phyloP scores from a whole-genome alignment of 37 sponge, comb jelly and placozoan genomes.

The Theonella swinhoei region DNA sequence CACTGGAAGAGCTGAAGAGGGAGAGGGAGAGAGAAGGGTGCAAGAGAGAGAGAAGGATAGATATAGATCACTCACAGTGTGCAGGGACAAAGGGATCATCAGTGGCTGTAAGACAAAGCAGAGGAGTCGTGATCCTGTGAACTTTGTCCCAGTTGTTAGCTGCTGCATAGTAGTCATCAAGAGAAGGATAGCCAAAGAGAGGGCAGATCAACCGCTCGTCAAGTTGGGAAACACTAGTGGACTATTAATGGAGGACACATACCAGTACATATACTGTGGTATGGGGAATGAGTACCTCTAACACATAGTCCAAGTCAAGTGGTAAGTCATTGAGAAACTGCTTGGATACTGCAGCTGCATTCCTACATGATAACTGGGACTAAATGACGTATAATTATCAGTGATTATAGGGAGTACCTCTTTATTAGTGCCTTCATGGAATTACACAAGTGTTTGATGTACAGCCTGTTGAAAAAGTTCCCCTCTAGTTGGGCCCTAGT shows the following conservation, averaged over 20 bases:
- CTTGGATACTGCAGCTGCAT: neutral
- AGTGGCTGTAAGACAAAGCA: constrained; percentile 53
- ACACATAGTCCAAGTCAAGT: neutral
- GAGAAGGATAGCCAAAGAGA: constrained; percentile 62
- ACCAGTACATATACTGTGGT: neutral
- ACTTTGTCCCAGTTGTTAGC: constrained; percentile 39
- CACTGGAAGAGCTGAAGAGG: constrained; percentile 56
- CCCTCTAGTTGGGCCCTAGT: constrained; percentile 31
- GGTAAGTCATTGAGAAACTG: neutral
- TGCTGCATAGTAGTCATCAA: constrained; percentile 68
- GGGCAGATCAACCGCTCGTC: constrained; percentile 55
- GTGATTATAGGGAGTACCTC: no score
- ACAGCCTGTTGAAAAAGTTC: constrained; percentile 39
- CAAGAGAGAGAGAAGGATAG: neutral
- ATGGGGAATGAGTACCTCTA: neutral
- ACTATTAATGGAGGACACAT: constrained; percentile 13
- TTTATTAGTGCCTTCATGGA: constrained; percentile 17
- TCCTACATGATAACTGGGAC: no score
- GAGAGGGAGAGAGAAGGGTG: neutral
- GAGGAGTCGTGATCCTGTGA: constrained; percentile 47
- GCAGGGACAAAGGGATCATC: constrained; percentile 82
- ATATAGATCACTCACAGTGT: constrained; percentile 42
- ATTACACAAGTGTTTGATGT: constrained; percentile 24
- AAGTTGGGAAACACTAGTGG: constrained; percentile 52
- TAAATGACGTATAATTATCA: no score